These are phyloP conservation scores for Ceratina australensis DNA, from an alignment of 1,140 invertebrate species.

Conservation along the genomic window DNA sequence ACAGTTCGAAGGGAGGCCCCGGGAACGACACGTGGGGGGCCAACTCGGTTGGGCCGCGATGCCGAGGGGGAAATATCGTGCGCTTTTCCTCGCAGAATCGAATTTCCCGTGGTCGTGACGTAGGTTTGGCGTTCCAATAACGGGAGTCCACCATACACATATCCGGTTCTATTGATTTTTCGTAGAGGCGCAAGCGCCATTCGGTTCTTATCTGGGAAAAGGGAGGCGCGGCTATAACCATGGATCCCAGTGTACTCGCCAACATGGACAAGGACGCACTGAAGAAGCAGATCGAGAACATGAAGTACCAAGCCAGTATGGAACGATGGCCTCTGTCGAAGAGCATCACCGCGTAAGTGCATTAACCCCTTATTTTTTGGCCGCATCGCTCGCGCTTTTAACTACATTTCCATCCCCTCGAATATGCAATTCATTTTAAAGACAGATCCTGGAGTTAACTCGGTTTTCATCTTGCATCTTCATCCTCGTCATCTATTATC, in stretches of 20 bases:
- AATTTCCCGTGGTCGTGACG: slow-evolving; percentile 40
- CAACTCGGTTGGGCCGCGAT: background rate
- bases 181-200: slow-evolving; percentile 76
- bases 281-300: slow-evolving; percentile 97
- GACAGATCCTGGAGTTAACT: no score
- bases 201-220: slow-evolving; percentile 66
- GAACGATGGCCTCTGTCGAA: slow-evolving; percentile 96
- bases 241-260: slow-evolving; percentile 94
- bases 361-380: slow-evolving; percentile 29
- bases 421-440: no score
- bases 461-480: no score
- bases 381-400: background rate
- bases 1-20: no score
- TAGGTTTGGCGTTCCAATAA: slow-evolving; percentile 46
- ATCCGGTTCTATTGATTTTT: slow-evolving; percentile 75
- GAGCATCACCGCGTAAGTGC: slow-evolving; percentile 96
- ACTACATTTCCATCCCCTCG: no score
- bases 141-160: slow-evolving; percentile 20
- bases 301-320: slow-evolving; percentile 97
- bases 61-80: background rate
- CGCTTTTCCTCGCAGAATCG: slow-evolving; percentile 12
- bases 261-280: slow-evolving; percentile 98
- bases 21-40: background rate
- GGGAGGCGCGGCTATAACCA: slow-evolving; percentile 81
- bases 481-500: background rate